phyloP scores from a whole-genome alignment of 35 echinoderm and acorn worm species.

The Stichopus chloronotus region DNA sequence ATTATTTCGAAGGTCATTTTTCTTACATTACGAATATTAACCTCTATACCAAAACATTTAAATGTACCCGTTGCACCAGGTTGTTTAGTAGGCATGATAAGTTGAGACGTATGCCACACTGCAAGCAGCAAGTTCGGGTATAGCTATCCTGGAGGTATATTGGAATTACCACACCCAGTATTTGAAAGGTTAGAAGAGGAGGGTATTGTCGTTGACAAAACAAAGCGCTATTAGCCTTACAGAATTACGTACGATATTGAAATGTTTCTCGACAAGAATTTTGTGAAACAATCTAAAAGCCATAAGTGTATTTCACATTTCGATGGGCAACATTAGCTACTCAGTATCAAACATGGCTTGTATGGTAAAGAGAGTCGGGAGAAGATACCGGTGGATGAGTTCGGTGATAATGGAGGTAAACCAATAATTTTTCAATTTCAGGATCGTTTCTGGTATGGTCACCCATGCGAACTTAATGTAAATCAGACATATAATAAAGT shows the following conservation, averaged over 20 bases:
- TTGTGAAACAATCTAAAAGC: neutral
- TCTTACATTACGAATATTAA: slow-evolving; percentile 54
- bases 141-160: slow-evolving; percentile 50
- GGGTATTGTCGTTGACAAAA: neutral
- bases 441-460: slow-evolving; percentile 28
- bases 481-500: slow-evolving; percentile 20
- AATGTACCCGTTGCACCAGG: slow-evolving; percentile 7
- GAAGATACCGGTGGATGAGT: slow-evolving; percentile 35
- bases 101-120: slow-evolving; percentile 38
- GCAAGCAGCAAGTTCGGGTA: slow-evolving; percentile 45
- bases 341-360: slow-evolving; percentile 38
- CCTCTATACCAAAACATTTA: slow-evolving; percentile 42
- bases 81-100: neutral
- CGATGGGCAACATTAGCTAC: slow-evolving; percentile 9
- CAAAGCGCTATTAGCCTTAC: neutral
- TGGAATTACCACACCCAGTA: slow-evolving; percentile 20
- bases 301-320: neutral
- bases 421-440: slow-evolving; percentile 41
- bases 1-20: slow-evolving; percentile 48
- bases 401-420: neutral
- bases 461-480: neutral
- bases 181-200: slow-evolving; percentile 49
- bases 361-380: neutral
- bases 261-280: slow-evolving; percentile 8
- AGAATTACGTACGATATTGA: slow-evolving; percentile 69